These are phyloP conservation scores for Ochotona princeps DNA, from an alignment of 2,113 vertebrate genomes.

Conservation along the genomic window DNA sequence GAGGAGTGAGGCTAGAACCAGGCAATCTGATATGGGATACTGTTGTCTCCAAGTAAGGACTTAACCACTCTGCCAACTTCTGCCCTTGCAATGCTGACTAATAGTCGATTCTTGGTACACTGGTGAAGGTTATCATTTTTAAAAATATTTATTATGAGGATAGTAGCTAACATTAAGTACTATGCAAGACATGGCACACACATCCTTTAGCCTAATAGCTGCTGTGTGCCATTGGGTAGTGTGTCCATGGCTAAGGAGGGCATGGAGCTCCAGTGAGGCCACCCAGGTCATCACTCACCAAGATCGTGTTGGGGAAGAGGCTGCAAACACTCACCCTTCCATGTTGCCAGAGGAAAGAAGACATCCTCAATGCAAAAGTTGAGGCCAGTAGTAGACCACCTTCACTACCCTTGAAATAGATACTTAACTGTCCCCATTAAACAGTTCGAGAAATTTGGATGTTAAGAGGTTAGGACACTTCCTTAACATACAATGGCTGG, in stretches of 20 bases:
- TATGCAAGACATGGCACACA: neutral
- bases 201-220: neutral
- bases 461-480: neutral
- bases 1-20: too few species aligned
- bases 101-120: conserved; percentile 23
- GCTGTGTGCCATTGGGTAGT: neutral
- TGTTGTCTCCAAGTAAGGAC: too few species aligned
- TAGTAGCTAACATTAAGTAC: neutral
- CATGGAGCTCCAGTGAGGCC: neutral
- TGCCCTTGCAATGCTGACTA: neutral
- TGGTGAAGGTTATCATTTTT: neutral
- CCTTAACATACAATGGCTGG: neutral
- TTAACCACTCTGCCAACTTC: too few species aligned
- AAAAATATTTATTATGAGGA: conserved; percentile 19
- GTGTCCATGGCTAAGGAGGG: neutral
- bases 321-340: too few species aligned
- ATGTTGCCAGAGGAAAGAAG: neutral
- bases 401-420: neutral
- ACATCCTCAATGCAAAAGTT: neutral
- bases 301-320: neutral
- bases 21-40: too few species aligned
- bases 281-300: neutral
- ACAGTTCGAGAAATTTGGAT: neutral
- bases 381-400: neutral
- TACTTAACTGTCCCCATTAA: neutral